Percentiles rank a stretch among this genome's conserved stretches.
These are phyloP conservation scores for Falco peregrinus DNA, from an alignment of 2,797 vertebrate genomes.

Conservation along the genomic window DNA sequence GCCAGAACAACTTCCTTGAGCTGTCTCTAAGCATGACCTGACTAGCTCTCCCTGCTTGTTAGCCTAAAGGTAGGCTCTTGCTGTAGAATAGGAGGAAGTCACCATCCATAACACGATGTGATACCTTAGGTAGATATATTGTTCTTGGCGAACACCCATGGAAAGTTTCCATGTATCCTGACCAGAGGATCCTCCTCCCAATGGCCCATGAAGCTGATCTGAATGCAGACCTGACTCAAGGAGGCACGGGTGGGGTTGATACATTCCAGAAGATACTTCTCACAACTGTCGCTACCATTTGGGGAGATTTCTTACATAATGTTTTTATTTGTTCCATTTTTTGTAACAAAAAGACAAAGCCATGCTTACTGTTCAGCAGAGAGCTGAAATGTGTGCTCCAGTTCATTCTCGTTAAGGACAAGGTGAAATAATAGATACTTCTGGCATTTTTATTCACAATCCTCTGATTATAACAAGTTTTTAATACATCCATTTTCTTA, in stretches of 20 bases:
- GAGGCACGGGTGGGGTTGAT: not conserved
- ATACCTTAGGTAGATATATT: not conserved
- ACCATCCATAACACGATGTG: not conserved
- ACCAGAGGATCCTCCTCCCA: not conserved
- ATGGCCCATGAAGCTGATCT: accelerated
- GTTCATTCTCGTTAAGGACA: not conserved
- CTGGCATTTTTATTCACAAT: not conserved
- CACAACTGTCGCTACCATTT: not conserved
- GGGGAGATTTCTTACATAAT: not conserved
- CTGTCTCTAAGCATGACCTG: not conserved
- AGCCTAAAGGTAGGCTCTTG: not conserved
- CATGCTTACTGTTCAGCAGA: not conserved
- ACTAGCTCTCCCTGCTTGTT: not conserved
- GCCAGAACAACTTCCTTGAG: not conserved
- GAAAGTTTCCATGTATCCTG: not conserved
- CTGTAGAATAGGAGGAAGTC: not conserved
- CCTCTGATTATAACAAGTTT: not conserved
- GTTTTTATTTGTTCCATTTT: not conserved
- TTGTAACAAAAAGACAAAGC: not conserved
- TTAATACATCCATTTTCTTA: not conserved
- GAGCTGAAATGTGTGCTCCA: not conserved
- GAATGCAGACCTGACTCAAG: not conserved
- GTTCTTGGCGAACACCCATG: not conserved
- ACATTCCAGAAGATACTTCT: not conserved
- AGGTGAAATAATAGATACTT: not conserved